Base-by-base conservation (phyloP, 2,797 vertebrate genomes). In the Karalla daura region DNA sequence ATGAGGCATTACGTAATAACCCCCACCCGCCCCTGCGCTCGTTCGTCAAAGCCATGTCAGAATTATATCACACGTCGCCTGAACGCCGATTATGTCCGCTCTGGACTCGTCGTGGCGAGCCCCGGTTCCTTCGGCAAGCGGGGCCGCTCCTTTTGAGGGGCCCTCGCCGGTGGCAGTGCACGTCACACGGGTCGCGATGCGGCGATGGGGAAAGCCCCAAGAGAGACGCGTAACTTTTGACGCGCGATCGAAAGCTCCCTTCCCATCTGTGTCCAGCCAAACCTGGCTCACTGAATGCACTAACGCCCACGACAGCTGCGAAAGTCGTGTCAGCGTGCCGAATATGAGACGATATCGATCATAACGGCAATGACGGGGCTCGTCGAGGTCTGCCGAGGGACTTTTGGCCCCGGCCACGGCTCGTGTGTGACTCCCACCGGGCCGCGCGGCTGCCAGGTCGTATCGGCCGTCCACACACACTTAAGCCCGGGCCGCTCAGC, bases 1-100 rank as follows among this genome's bases (percentile, higher is more conserved):
- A 89, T 81, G 59, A 85, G 60, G 18, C 49, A 70, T 90, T 88
- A 89, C 58, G 63, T 88, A 86, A 91, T 84, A 76, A 70, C 73
- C 60, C 15, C 50, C 56, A 68, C 69, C 50, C 63, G 59, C 56
- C 70, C 69, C 50, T 64, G 59, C 63, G 76, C 72, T 74, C 66
- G 74, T 82, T 74, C 32, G 76, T 78, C 75, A 72, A 80, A 89
- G 82, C 67, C 70, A 71, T 84, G 77, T 81, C 40, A 56, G 76
- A 80, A 80, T 88, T 80, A 84, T 75, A 82, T 87, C 73, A 83
- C 69, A 73, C 45, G 30, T 68, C 7, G 35, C 66, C 77, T 70
- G 56, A 74, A 81, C 54, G 59, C 77, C 80, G 84, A 85, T 83
- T 77, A 82, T 74, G 54, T 84, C 65, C 78, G 53, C 45, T 63